Base-by-base conservation (phyloP, 2,888 invertebrate species). In the Pseudoips prasinana region DNA sequence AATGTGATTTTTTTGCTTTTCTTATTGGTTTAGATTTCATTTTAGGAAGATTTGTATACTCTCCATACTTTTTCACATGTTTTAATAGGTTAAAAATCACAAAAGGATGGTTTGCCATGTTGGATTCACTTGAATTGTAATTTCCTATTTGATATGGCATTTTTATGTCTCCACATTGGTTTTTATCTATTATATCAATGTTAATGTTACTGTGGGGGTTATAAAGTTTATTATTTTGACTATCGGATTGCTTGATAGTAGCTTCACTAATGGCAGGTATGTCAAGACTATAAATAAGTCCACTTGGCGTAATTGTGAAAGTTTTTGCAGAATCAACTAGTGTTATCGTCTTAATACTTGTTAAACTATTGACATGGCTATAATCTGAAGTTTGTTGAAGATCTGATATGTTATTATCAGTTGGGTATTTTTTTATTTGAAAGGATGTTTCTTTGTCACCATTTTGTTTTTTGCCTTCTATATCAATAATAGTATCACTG, bases 1-100 rank as follows among this genome's bases (percentile, higher is more conserved):
- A 69, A 33, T 60, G 32, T n/a, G 59, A 19, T 10, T 61, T 70
- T 39, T 55, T 71, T 7, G 62, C 31, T 71, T 7, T 62, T 32
- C 8, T 46, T 55, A 6, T 49, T 47, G 4, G 52, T 26, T 18
- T 30, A 54, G 35, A 64, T 68, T 19, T 49, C 59, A 42, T 40
- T 64, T 25, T 36, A 47, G 10, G 7, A 28, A 8, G 28, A 39
- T 32, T 45, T 51, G 8, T 36, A n/a, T n/a, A n/a, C n/a, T n/a
- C n/a, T n/a, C n/a, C n/a, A n/a, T n/a, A n/a, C n/a, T n/a, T n/a
- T n/a, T n/a, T n/a, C n/a, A n/a, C 43, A 20, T 49, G 46, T 38
- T 47, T 58, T 25, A 32, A 26, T 1, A 56, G 49, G 33, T 55
- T 58, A 28, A 54, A 65, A 48, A 69, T 51, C 3, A 64, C 27